phyloP scores from a whole-genome alignment of 2,888 invertebrate species.

The Enchytraeus crypticus region DNA sequence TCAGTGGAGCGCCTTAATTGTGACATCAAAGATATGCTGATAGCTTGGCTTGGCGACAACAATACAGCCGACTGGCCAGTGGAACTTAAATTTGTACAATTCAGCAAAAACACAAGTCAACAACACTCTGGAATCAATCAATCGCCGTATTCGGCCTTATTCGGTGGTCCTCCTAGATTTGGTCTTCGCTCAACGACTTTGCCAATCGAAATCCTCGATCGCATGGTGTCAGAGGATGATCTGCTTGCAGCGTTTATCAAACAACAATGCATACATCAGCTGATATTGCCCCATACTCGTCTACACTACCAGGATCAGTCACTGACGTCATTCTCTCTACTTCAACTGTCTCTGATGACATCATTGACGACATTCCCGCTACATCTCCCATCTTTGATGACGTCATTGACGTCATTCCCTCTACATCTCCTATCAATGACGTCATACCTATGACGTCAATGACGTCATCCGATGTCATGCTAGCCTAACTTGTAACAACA shows the following conservation, averaged over 20 bases:
- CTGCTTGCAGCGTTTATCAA: not conserved
- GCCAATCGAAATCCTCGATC: not conserved
- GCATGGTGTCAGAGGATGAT: not conserved
- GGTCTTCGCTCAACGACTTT: not conserved
- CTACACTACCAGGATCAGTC: too few relatives aligned
- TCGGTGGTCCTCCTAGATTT: not conserved
- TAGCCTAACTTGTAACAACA: too few relatives aligned
- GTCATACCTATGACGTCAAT: too few relatives aligned
- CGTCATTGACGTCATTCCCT: too few relatives aligned
- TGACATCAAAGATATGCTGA: not conserved
- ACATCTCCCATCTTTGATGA: too few relatives aligned
- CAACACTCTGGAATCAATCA: not conserved
- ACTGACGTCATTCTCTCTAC: too few relatives aligned
- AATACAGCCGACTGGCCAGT: not conserved
- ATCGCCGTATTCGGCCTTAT: not conserved
- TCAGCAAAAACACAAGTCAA: not conserved
- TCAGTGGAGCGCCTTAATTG: conserved; percentile 4
- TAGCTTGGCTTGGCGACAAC: not conserved
- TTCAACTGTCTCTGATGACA: too few relatives aligned
- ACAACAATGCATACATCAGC: too few relatives aligned
- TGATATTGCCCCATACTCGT: too few relatives aligned
- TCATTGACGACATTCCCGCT: too few relatives aligned
- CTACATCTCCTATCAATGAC: too few relatives aligned
- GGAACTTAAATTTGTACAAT: not conserved
- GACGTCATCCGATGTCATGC: too few relatives aligned